A percentile compares a stretch with the other conserved stretches of the same genome.
Evolutionary conservation across 2,888 invertebrate species (phyloP).

Genomic region (Ornithoptera alexandrae): DNA sequence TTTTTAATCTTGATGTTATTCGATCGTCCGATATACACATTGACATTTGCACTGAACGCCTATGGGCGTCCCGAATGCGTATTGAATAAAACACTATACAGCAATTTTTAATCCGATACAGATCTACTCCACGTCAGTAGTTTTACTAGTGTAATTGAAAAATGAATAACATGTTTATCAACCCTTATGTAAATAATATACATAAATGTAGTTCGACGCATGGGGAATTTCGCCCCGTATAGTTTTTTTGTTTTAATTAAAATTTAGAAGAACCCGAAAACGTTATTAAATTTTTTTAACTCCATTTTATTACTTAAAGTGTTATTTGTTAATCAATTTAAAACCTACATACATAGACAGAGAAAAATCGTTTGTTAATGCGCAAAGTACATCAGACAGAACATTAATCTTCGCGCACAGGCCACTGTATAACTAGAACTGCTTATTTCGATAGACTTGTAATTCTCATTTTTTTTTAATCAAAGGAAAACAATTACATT

Average conservation of each 20-base stretch:
- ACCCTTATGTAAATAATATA: slow-evolving; percentile 77
- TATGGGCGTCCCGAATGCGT: slow-evolving; percentile 69
- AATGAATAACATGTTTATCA: slow-evolving; percentile 76
- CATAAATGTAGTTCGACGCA: slow-evolving; percentile 57
- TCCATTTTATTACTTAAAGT: slow-evolving; percentile 49
- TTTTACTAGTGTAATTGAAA: slow-evolving; percentile 73
- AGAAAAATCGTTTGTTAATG: slow-evolving; percentile 27
- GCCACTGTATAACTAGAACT: slow-evolving; percentile 17
- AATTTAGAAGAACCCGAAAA: slow-evolving; percentile 69
- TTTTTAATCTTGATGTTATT: slow-evolving; percentile 6
- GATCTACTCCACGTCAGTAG: slow-evolving; percentile 67
- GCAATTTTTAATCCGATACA: slow-evolving; percentile 72
- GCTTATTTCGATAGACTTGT: background rate
- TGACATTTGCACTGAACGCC: slow-evolving; percentile 43
- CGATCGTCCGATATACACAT: slow-evolving; percentile 1
- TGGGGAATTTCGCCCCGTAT: slow-evolving; percentile 65
- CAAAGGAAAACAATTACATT: background rate
- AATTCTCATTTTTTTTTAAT: slow-evolving; percentile 10
- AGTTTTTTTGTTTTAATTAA: slow-evolving; percentile 79
- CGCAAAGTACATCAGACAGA: slow-evolving; percentile 20
- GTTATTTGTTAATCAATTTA: slow-evolving; percentile 34
- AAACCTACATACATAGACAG: slow-evolving; percentile 12
- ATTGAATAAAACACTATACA: slow-evolving; percentile 67
- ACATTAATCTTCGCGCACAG: slow-evolving; percentile 25
- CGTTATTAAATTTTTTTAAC: slow-evolving; percentile 67